Evolutionary conservation across 2,113 vertebrate genomes (phyloP).

Genomic region (Oryzias woworae): DNA sequence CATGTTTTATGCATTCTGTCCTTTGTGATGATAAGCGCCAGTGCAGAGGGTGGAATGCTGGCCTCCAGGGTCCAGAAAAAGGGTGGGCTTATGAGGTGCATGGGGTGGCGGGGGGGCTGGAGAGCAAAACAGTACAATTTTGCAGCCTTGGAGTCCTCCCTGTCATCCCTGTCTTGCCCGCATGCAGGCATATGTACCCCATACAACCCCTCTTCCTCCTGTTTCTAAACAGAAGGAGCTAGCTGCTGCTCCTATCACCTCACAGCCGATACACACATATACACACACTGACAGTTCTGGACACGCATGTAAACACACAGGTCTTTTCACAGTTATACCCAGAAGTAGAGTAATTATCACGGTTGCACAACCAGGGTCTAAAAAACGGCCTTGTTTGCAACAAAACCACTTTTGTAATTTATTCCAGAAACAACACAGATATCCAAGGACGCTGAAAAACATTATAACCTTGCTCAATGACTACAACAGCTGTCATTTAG

Average conservation of each 20-base stretch:
- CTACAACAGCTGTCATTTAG: slow-evolving; percentile 29
- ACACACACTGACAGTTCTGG: slow-evolving; percentile 24
- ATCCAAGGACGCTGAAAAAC: slow-evolving; percentile 41
- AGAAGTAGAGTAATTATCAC: slow-evolving; percentile 22
- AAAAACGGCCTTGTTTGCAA: slow-evolving; percentile 27
- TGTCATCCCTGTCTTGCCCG: slow-evolving; percentile 40
- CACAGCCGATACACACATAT: slow-evolving; percentile 39
- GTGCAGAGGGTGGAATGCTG: slow-evolving; percentile 72
- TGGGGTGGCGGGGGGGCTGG: slow-evolving; percentile 14
- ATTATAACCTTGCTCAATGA: slow-evolving; percentile 18
- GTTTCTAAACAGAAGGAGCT: slow-evolving; percentile 37
- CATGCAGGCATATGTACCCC: slow-evolving; percentile 36
- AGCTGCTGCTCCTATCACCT: slow-evolving; percentile 50
- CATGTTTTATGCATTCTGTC: slow-evolving; percentile 83
- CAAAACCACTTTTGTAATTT: slow-evolving; percentile 38
- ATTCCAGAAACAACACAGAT: slow-evolving; percentile 27
- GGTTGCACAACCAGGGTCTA: slow-evolving; percentile 17
- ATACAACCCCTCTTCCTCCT: slow-evolving; percentile 28
- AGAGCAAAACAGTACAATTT: slow-evolving; percentile 63
- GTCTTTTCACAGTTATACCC: slow-evolving; percentile 14
- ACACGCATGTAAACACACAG: slow-evolving; percentile 44
- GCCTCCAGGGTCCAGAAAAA: slow-evolving; percentile 71
- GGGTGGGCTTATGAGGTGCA: slow-evolving; percentile 53
- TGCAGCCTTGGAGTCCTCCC: slow-evolving; percentile 54
- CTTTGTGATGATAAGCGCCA: slow-evolving; percentile 84